These are phyloP conservation scores for Leptobrachium leishanense DNA, from an alignment of 2,113 vertebrate species.

Conservation along the genomic window DNA sequence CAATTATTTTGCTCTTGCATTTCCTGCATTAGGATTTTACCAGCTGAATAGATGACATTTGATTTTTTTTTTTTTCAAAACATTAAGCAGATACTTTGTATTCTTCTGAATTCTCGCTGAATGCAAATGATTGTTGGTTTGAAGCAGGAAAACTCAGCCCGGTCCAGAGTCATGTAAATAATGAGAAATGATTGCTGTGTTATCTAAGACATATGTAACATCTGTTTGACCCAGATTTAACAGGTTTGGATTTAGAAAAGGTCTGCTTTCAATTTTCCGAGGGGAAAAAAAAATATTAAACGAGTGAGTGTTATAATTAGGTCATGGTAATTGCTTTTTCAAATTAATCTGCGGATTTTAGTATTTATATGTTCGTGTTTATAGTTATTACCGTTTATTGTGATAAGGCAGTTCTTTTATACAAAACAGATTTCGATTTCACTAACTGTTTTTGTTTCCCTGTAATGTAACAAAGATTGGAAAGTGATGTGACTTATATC, in stretches of 20 bases:
- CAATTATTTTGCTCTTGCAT: background rate
- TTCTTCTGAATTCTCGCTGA: background rate
- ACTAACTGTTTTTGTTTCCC: too few relatives aligned
- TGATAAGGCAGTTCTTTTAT: too few relatives aligned
- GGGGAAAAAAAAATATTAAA: conserved; percentile 5
- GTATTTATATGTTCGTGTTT: conserved; percentile 11
- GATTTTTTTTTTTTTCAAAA: background rate
- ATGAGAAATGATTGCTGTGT: conserved; percentile 23
- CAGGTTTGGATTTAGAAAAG: conserved; percentile 22
- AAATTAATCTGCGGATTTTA: conserved; percentile 19
- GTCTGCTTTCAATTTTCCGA: conserved; percentile 27
- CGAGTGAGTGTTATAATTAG: conserved; percentile 25
- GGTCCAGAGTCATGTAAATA: conserved; percentile 16
- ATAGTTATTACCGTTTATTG: background rate
- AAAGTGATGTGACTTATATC: too few relatives aligned
- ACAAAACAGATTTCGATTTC: too few relatives aligned
- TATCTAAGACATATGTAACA: conserved; percentile 29
- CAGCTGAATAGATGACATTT: conserved; percentile 19
- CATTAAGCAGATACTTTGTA: conserved; percentile 16
- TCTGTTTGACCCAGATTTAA: conserved; percentile 40
- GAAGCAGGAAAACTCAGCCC: conserved; percentile 26
- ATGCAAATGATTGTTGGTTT: conserved; percentile 27
- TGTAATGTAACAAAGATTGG: too few relatives aligned
- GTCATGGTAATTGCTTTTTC: conserved; percentile 26
- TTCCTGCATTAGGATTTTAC: background rate